Base-by-base conservation (phyloP, 2,888 invertebrate genomes). In the Melikaiella ostensackeni region DNA sequence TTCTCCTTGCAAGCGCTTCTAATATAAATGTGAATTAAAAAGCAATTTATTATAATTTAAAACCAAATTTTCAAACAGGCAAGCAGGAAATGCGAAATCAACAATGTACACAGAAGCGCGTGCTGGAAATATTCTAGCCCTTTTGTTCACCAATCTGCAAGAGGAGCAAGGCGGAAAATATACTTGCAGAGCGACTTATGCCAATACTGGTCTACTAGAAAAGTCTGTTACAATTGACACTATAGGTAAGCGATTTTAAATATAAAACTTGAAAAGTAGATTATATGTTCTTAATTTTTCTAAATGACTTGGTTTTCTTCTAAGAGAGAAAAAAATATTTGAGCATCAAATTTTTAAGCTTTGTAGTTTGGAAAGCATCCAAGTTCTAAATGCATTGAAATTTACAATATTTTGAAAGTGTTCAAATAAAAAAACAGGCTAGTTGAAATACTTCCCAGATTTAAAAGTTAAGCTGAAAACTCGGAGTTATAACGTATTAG, bases 131-230 rank as follows among this genome's bases (percentile, higher is more conserved):
- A 94, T 94, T 83, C 93, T 96, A 84, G 94, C 95, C 77, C 93
- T 97, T 79, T 95, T 96, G 90, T 96, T 97, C 89, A 94, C 95
- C 74, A 94, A 95, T 55, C 93, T 97, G 84, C 94, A 94, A 59
- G 95, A 95, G 82, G 94, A 95, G 77, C 96, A 97, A 93, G 95
- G 95, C 55, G 97, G 97, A 78, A 94, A 93, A 85, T 98, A 97
- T 92, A 96, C 95, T 80, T 98, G 98, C 89, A 93, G 94, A 38
- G 97, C 96, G n/a, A 95, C 93, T 79, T 97, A 97, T 91, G 96
- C 96, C 79, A 93, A 92, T 84, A 95, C 95, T 77, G 93, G 95
- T 87, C 92, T 93, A 46, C 92, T 97, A 75, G 93, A 92, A 84
- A 94, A 94, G 77, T 94, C 94, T 80, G 96, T 97, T 62, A 92